Conservation (phyloP, 2,888 invertebrate genomes). For the Bimastos eiseni region DNA sequence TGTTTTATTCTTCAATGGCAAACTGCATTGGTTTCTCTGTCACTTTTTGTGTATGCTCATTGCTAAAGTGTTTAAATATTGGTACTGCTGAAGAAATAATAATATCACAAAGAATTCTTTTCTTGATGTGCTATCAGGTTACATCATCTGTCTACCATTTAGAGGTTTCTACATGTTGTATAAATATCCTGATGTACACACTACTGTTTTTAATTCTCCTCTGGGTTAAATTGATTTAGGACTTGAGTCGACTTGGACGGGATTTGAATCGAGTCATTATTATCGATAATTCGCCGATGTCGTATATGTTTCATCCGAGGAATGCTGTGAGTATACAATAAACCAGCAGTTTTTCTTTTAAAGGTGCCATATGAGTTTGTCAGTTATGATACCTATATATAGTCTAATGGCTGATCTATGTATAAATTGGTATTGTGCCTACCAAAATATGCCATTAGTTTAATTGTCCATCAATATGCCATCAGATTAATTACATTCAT, state of each 20-base stretch:
- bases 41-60: too few relatives aligned
- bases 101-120: neutral
- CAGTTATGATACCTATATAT: neutral
- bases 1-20: too few relatives aligned
- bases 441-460: neutral
- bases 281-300: conserved; percentile 98
- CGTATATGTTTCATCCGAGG: conserved; percentile 99
- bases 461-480: neutral
- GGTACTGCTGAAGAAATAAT: neutral
- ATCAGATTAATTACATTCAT: conserved; percentile 2
- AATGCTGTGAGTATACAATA: conserved; percentile 84
- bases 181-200: neutral
- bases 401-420: too few relatives aligned
- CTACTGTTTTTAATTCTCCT: neutral
- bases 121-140: neutral
- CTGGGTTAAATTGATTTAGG: conserved; percentile 63
- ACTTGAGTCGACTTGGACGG: conserved; percentile 93
- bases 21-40: too few relatives aligned
- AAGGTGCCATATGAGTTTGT: neutral
- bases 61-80: neutral
- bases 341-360: neutral
- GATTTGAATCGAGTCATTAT: conserved; percentile 95
- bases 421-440: too few relatives aligned
- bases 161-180: neutral
- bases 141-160: neutral